Base-by-base conservation (phyloP, 2,113 vertebrate genomes). In the Grammomys dolichurus region DNA sequence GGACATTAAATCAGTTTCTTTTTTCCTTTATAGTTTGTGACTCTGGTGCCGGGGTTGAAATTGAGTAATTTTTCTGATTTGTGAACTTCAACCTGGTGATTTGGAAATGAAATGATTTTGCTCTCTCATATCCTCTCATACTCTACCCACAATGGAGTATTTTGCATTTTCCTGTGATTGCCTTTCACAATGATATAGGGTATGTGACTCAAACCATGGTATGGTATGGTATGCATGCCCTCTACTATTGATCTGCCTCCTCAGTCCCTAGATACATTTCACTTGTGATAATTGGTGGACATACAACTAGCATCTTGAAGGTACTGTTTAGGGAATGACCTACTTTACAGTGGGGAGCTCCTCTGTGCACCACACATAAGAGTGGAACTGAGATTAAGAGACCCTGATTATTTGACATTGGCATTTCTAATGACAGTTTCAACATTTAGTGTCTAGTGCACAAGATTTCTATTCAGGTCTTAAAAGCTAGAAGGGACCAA, bases 141-240 rank as follows among this genome's bases (percentile, higher is more conserved):
- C 3, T 17, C 2, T 3, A 2, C 1, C 7, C 10, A 54, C 0
- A 31, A 3, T 1, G 2, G 11, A n/a, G 5, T 36, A 70, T 14
- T 36, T 87, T 70, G 24, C 40, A 46, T 33, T 46, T 67, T 67
- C 2, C 16, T 48, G 40, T 31, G 22, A 20, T 86, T 86, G 26
- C 16, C n/a, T 86, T 8, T 2, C 9, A 26, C 51, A 40, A 60
- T 54, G 33, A 2, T 16, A 4, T 67, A 46, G 2, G 11, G 10
- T 54, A 33, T n/a, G 12, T 13, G 1, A 3, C 69, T 87, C 46
- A 54, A 70, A 70, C 11, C 22, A n/a, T 7, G 65, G 6, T 10
- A 26, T 7, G 65, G 6, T 10, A 26, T n/a, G 31, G 1, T n/a
- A 5, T 46, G 17, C 31, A 87, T 33, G 33, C 16, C 16, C 17